Conservation (phyloP, 2,113 vertebrate genomes). For the Acanthisitta chloris region DNA sequence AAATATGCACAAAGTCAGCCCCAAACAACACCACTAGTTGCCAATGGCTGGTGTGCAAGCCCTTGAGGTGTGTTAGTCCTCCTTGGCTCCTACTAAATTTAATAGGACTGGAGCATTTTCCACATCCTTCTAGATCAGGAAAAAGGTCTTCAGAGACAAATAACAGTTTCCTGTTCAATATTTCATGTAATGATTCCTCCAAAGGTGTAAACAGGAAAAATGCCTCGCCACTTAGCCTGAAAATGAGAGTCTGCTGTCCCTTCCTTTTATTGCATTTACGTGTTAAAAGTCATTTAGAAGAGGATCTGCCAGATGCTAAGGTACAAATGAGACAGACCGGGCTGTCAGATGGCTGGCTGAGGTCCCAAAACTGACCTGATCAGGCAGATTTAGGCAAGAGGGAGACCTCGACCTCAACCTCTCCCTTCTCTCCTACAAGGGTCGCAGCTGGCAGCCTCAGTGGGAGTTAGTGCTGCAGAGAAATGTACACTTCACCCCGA, state of each 20-base stretch:
- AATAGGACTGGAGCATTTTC: background rate
- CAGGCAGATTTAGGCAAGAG: background rate
- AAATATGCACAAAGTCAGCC: background rate
- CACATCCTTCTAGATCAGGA: background rate
- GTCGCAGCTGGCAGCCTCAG: background rate
- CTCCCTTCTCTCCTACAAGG: background rate
- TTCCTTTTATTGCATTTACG: background rate
- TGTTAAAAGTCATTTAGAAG: constrained; percentile 6
- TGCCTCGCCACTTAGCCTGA: background rate
- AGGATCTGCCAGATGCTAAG: background rate
- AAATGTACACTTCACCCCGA: background rate
- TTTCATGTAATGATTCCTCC: constrained; percentile 37
- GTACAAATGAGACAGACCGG: background rate
- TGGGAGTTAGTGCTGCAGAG: rapidly evolving
- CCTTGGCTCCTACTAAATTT: background rate
- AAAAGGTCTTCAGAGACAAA: constrained; percentile 25
- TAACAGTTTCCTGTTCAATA: constrained; percentile 43
- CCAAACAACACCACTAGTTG: rapidly evolving
- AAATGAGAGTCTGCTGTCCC: background rate
- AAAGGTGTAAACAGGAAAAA: constrained; percentile 61
- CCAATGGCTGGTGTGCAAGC: background rate
- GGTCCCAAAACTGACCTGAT: background rate
- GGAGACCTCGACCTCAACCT: background rate
- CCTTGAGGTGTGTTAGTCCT: background rate
- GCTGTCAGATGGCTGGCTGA: background rate